A percentile compares a stretch with the other conserved stretches of the same genome.
These are phyloP conservation scores for Littorina saxatilis DNA, from an alignment of 1,140 invertebrate genomes.

Conservation along the genomic window DNA sequence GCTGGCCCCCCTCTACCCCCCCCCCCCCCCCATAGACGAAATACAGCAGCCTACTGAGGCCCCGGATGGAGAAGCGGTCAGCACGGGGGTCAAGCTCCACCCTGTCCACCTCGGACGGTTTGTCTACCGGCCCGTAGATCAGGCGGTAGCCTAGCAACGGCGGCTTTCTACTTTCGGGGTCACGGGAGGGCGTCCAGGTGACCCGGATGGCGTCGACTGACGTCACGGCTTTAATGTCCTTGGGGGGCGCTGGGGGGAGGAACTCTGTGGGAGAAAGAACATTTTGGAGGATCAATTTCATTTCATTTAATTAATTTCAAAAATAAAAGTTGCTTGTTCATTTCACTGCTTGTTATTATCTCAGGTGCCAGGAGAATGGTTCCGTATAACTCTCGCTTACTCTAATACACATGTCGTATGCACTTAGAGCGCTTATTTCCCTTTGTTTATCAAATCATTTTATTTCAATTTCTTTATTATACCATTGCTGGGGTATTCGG, in stretches of 20 bases:
- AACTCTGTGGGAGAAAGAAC: constrained; percentile 10
- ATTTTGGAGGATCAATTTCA: neutral
- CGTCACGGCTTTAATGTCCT: constrained; percentile 17
- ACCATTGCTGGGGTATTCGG: too few species aligned
- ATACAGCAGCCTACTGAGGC: constrained; percentile 25
- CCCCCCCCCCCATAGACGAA: too few species aligned
- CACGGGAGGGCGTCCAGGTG: constrained; percentile 17
- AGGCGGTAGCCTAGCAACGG: constrained; percentile 34
- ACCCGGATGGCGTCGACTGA: constrained; percentile 28
- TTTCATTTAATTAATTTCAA: too few species aligned
- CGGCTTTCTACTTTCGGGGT: constrained; percentile 1
- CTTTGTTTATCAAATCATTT: too few species aligned
- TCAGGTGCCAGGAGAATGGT: too few species aligned
- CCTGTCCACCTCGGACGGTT: constrained; percentile 29
- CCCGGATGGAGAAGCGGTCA: constrained; percentile 20
- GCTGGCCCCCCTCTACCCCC: too few species aligned
- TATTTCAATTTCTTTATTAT: too few species aligned
- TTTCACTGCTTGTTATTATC: too few species aligned
- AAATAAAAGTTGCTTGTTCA: too few species aligned
- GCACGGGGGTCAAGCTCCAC: constrained; percentile 4
- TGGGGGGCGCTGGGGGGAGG: constrained; percentile 25
- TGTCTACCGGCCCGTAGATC: constrained; percentile 30
- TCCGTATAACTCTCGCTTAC: too few species aligned
- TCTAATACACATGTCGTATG: too few species aligned
- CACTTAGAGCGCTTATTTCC: too few species aligned